phyloP scores from a whole-genome alignment of 2,113 vertebrate genomes.

The Cheirogaleus medius region DNA sequence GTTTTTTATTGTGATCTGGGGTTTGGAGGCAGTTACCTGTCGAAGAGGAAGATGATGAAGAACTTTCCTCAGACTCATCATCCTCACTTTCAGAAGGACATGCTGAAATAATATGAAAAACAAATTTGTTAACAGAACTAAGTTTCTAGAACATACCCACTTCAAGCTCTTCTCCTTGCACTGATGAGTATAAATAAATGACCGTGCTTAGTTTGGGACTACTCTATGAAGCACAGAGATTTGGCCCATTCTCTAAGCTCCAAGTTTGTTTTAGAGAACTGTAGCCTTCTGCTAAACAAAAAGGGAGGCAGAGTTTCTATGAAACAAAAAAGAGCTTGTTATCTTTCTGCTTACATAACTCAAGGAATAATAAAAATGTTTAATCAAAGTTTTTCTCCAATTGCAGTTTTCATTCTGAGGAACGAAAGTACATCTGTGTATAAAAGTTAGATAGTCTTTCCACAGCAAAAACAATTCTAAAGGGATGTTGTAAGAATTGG shows the following conservation, averaged over 20 bases:
- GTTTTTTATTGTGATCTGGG: not conserved
- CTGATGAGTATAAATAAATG: not conserved
- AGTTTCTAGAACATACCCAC: not conserved
- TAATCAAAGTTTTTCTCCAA: not conserved
- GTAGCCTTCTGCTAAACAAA: not conserved
- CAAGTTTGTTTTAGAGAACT: not conserved
- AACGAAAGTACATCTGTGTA: not conserved
- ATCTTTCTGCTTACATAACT: not conserved
- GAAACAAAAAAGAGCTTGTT: not conserved
- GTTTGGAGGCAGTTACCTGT: not conserved
- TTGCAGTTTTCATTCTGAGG: not conserved
- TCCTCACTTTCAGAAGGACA: not conserved
- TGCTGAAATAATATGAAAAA: slow-evolving; percentile 4
- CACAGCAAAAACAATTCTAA: not conserved
- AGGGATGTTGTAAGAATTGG: not conserved
- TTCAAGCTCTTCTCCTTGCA: not conserved
- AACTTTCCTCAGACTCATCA: not conserved
- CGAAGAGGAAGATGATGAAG: not conserved
- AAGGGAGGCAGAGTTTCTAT: not conserved
- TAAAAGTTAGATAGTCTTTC: not conserved
- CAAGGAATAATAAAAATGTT: not conserved
- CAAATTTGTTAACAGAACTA: not conserved
- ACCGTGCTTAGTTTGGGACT: not conserved
- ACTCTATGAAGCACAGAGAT: not conserved
- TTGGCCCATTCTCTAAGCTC: not conserved